phyloP scores from a whole-genome alignment of 2,113 vertebrate species.

The Myiopsitta monachus region DNA sequence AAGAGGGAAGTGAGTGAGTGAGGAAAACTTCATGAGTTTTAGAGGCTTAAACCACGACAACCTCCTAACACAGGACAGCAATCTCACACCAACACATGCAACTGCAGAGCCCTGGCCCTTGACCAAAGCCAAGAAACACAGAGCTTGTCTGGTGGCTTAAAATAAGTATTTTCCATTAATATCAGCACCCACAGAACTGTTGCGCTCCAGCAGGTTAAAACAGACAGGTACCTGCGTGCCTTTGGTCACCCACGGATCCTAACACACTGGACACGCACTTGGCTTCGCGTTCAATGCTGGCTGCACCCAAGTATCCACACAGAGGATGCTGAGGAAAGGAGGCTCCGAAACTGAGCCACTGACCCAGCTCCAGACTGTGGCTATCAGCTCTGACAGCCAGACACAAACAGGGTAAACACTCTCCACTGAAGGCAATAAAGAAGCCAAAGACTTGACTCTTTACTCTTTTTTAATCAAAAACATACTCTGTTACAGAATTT shows the following conservation, averaged over 20 bases:
- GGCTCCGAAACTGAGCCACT: fast-evolving
- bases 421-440: fast-evolving
- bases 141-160: not conserved
- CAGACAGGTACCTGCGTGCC: fast-evolving
- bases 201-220: not conserved
- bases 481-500: constrained; percentile 74
- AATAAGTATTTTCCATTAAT: not conserved
- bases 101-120: not conserved
- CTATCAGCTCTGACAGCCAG: fast-evolving
- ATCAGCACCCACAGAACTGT: not conserved
- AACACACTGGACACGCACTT: fast-evolving
- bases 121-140: not conserved
- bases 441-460: not conserved
- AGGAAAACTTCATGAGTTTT: too few species aligned
- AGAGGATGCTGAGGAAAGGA: not conserved
- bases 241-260: not conserved
- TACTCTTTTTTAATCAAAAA: constrained; percentile 76
- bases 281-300: fast-evolving
- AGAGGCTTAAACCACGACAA: too few species aligned
- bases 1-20: too few species aligned
- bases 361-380: not conserved
- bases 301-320: fast-evolving
- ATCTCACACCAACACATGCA: not conserved
- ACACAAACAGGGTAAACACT: fast-evolving
- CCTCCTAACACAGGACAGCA: not conserved